Conservation (phyloP, 2,797 vertebrate genomes). For the Phrynocephalus guinanensis region DNA sequence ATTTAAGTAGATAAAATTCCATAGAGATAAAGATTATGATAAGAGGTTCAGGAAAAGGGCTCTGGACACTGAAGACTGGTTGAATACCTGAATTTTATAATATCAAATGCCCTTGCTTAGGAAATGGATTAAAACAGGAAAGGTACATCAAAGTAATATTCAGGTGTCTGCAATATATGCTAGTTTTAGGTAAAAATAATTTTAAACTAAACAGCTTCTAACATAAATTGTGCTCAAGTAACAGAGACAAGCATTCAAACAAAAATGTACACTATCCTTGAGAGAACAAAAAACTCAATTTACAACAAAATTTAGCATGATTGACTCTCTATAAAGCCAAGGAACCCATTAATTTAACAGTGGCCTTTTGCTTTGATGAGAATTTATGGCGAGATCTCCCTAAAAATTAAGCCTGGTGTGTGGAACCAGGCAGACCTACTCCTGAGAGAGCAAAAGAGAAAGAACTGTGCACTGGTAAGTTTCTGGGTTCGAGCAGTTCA, state of each 20-base stretch:
- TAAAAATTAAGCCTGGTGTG: not conserved
- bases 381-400: not conserved
- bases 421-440: too few species aligned
- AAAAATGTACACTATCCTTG: not conserved
- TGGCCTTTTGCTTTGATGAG: not conserved
- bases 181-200: not conserved
- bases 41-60: not conserved
- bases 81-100: not conserved
- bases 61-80: not conserved
- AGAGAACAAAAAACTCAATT: not conserved
- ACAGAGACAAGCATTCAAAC: not conserved
- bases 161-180: not conserved
- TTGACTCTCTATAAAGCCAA: not conserved
- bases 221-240: not conserved
- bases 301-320: not conserved
- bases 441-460: too few species aligned
- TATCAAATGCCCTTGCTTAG: not conserved
- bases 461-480: too few species aligned
- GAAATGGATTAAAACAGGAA: not conserved
- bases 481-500: too few species aligned
- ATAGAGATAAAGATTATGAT: not conserved
- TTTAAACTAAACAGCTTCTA: not conserved
- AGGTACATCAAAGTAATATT: not conserved
- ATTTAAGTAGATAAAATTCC: not conserved
- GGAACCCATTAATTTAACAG: not conserved